Evolutionary conservation across 2,888 invertebrate species (phyloP), one percentile per base, ranked within the genome.

Genomic region (Pachydiplax longipennis): DNA sequence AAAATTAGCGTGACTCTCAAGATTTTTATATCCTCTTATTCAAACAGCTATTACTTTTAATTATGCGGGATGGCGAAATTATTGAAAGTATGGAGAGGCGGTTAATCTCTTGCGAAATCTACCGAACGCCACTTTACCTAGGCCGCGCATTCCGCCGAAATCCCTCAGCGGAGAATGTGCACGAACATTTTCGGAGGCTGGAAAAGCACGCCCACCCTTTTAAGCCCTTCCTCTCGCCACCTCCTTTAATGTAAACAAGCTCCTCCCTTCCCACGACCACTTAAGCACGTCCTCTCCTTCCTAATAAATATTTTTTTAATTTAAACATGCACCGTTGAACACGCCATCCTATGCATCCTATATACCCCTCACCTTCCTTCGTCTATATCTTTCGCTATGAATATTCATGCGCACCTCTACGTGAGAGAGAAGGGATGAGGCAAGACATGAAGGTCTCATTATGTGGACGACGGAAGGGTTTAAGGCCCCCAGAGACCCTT

Each of bases 361-460:
- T 37, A 61, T 22, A 22, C 87, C 44, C 44, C 44, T 44, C 44
- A 53, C 82, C 25, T 44, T 10, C 87, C 87, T 35, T 53, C 83
- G 37, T 87, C 61, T 61, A 83, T 65, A 58, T 58, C 83, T 58
- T 48, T 83, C 83, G 58, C 58, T 58, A 87, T 87, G 87, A 87
- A 87, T 87, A 87, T 87, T 87, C 87, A 87, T 87, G 87, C n/a
- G 87, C 35, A 58, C 58, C 44, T 18, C 58, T 4, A 87, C 58
- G 61, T 65, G 61, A 37, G 61, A 35, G 87, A 61, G 15, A n/a
- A n/a, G 83, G 53, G 53, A 83, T 35, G 83, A 53, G 83, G 58
- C 83, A 87, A 87, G 87, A 87, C 87, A 87, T 87, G 87, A 87
- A 87, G 87, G 87, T 35, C 87, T 87, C 87, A 87, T 87, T 87